Base-by-base conservation (phyloP, 2,888 invertebrate genomes). In the Ethmia dodecea region DNA sequence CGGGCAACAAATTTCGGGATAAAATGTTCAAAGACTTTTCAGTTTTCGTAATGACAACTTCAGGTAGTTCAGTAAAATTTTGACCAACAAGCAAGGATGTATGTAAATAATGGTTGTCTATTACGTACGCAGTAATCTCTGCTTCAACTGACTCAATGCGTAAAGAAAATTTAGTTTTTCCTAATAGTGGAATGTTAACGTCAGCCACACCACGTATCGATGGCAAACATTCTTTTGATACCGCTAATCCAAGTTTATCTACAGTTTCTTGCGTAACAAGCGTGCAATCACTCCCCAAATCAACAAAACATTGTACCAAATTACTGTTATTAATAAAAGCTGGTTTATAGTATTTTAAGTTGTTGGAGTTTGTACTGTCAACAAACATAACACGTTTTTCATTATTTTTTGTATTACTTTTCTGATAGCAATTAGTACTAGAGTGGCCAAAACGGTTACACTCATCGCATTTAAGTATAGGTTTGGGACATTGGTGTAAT, bases 251-350 rank as follows among this genome's bases (percentile, higher is more conserved):
- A 15, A 16, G 16, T 29, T 16, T 15, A 10, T 6, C 10, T 14
- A 27, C 31, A 10, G 20, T 10, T 2, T 18, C 31, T 11, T 20
- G 13, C 5, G 13, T 10, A 10, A 35, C 31, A 8, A 35, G 31
- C 6, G 35, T 27, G 11, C 31, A 35, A 14, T 35, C 31, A 27
- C 35, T 35, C 10, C 35, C 35, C 13, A 35, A 9, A 9, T 35
- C 31, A 14, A 31, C 24, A 27, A 30, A 35, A n/a, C 26, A 35
- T 25, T 31, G 26, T 8, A 31, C n/a, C 18, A 13, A 14, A 13
- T 30, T 15, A n/a, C 4, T 2, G n/a, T 35, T 30, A 18, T 35
- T 35, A 16, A 35, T 31, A 5, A 3, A 13, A 3, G 26, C 35
- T n/a, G n/a, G 30, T 35, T 35, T 35, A 20, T 30, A 13, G 10